Conservation (phyloP, 2,888 invertebrate species). For the Ferdinandea cuprea region DNA sequence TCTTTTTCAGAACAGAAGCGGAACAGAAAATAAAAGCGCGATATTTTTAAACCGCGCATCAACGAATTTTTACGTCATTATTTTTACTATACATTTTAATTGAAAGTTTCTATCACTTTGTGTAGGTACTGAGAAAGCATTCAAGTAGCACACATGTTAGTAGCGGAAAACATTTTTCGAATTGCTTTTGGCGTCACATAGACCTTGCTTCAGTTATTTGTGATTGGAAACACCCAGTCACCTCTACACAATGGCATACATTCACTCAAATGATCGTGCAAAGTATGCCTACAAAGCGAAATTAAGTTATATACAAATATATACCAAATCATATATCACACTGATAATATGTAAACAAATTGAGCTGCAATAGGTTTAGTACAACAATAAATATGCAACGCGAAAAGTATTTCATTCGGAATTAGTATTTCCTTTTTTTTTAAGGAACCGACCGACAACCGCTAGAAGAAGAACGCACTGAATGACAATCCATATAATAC, state of each 20-base stretch:
- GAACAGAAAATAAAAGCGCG: conserved; percentile 24
- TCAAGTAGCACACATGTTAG: conserved; percentile 45
- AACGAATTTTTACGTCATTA: conserved; percentile 58
- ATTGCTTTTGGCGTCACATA: conserved; percentile 7
- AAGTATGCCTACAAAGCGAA: conserved; percentile 34
- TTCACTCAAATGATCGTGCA: conserved; percentile 27
- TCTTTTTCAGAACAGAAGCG: conserved; percentile 17
- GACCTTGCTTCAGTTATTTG: conserved; percentile 1
- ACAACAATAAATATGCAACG: conserved; percentile 51
- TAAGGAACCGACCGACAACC: conserved; percentile 39
- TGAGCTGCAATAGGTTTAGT: conserved; percentile 42
- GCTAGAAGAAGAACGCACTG: conserved; percentile 41
- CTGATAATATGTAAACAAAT: conserved; percentile 28
- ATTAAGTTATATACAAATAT: conserved; percentile 18
- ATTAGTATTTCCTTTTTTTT: background rate
- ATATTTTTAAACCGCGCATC: conserved; percentile 42
- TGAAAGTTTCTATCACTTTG: conserved; percentile 53
- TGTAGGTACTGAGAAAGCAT: conserved; percentile 40
- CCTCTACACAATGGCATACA: background rate
- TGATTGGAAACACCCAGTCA: conserved; percentile 27
- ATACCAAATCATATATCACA: conserved; percentile 49
- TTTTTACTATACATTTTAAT: conserved; percentile 37
- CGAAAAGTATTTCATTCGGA: conserved; percentile 30
- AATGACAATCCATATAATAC: conserved; percentile 51
- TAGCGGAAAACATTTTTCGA: conserved; percentile 25